A percentile compares a stretch with the other conserved stretches of the same genome.
phyloP scores from a whole-genome alignment of 37 sponge, comb jelly and placozoan genomes.

The Eunapius fragilis region DNA sequence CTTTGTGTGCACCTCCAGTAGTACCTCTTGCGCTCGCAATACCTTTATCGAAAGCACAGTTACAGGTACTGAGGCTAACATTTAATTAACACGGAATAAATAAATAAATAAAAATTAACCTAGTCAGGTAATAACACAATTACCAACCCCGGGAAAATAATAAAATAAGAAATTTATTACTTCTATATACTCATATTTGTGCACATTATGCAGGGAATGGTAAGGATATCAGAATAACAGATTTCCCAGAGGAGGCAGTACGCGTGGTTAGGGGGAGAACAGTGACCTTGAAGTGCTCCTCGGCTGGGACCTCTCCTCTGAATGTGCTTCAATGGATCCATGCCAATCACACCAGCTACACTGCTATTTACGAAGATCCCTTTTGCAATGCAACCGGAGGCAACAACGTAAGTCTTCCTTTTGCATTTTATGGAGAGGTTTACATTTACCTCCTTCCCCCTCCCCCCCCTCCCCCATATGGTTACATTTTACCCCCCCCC shows the following conservation, averaged over 20 bases:
- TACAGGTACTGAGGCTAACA: neutral
- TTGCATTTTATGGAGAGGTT: too few species aligned
- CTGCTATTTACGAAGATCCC: neutral
- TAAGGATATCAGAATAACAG: neutral
- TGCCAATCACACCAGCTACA: neutral
- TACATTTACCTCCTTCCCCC: too few species aligned
- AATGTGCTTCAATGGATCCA: neutral
- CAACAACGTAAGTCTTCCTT: neutral
- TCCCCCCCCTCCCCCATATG: too few species aligned
- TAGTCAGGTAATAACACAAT: too few species aligned
- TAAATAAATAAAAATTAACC: too few species aligned
- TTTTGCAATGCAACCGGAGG: neutral
- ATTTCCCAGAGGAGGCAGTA: neutral
- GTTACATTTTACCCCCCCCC: too few species aligned
- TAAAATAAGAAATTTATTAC: neutral
- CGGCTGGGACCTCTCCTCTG: neutral
- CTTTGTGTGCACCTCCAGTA: neutral
- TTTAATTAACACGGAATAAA: too few species aligned
- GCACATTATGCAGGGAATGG: neutral
- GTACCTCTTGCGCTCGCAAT: neutral
- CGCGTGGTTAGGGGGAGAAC: neutral
- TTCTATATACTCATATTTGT: neutral
- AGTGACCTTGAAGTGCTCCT: neutral
- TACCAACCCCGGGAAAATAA: too few species aligned
- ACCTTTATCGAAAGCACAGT: neutral